Evolutionary conservation across 2,113 vertebrate genomes (phyloP), one percentile per base, ranked within the genome.

Genomic region (Sakesphorus luctuosus): DNA sequence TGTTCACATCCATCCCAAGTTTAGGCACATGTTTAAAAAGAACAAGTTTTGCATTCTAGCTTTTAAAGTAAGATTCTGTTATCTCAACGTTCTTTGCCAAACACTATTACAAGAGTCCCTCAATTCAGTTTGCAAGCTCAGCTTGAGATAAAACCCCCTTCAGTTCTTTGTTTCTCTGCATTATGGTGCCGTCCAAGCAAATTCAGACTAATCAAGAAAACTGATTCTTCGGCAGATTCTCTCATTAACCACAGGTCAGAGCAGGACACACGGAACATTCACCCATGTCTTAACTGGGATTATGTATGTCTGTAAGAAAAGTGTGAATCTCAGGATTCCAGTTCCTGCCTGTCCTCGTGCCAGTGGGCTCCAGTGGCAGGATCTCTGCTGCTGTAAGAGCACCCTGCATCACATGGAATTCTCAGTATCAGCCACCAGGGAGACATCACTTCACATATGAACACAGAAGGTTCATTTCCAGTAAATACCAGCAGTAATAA

Each of bases 391-490:
- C 28, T 18, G 2, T 18, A n/a, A 50, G 33, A 76, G 63, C 26
- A 52, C 10, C 68, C 55, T 76, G 55, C 12, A 25, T 31, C 33
- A 52, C 38, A 6, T 2, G 6, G 29, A 67, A 33, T 53, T 82
- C 25, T 43, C 36, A 29, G 2, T 35, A 31, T 1, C 2, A 0
- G 56, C 35, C 59, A 10, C 0, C 29, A 10, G 38, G 33, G 7
- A 72, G 25, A 23, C 20, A 75, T 26, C 11, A 28, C 24, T 80
- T 88, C 46, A 43, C 12, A 25, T 7, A 47, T 6, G 18, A 89
- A 84, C 19, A 78, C 25, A 79, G 58, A 26, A 77, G 38, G 18
- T 35, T 63, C 33, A 43, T 35, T 47, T 87, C 29, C 33, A 93
- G 24, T 71, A 87, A 94, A 78, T 18, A 21, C 8, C 40, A 80